Base-by-base conservation (phyloP, 37 sponge, comb jelly and placozoan genomes). In the Diacarnus erythraeanus region DNA sequence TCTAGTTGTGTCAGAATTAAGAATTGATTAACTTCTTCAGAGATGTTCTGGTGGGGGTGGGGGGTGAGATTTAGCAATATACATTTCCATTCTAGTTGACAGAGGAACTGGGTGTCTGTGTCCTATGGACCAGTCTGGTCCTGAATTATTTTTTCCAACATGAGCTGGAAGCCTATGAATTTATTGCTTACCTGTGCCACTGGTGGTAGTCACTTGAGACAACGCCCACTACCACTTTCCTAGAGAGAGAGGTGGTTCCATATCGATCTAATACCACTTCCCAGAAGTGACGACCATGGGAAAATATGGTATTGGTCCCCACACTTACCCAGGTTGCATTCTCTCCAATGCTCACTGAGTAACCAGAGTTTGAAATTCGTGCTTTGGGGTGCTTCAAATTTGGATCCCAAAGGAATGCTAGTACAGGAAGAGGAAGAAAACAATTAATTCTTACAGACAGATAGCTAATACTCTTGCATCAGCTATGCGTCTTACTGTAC, bases 271-370 rank as follows among this genome's bases (percentile, higher is more conserved):
- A 79, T 20, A 61, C 56, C 39, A 78, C 44, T 40, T 85, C 86
- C 86, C 86, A 85, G 74, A 78, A 85, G 79, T 85, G 86, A 1
- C 35, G 37, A 0, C 86, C 86, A 23, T 67, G 80, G 37, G 64
- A 76, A 34, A 85, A 79, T 12, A 85, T 67, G 40, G 47, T 72
- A 57, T 75, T 69, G 27, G 72, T 71, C 3, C 86, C 86, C 23
- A 78, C 73, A 58, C 74, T 79, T 18, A 85, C 74, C 79, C 79
- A 85, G 34, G 38, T 33, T 25, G 75, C 75, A 64, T 78, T 78
- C 58, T 78, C 79, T 12, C 86, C 86, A 35, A 85, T 71, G 35
- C 72, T 57, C 0, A 78, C 86, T 25, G 86, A 78, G 67, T 67
- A 74, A 79, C 75, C 40, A 23, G 70, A 59, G 41, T 85, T 79